A percentile compares a stretch with the other conserved stretches of the same genome.
These are phyloP conservation scores for Phrynocephalus versicolor DNA, from an alignment of 2,113 vertebrate genomes.

Conservation along the genomic window DNA sequence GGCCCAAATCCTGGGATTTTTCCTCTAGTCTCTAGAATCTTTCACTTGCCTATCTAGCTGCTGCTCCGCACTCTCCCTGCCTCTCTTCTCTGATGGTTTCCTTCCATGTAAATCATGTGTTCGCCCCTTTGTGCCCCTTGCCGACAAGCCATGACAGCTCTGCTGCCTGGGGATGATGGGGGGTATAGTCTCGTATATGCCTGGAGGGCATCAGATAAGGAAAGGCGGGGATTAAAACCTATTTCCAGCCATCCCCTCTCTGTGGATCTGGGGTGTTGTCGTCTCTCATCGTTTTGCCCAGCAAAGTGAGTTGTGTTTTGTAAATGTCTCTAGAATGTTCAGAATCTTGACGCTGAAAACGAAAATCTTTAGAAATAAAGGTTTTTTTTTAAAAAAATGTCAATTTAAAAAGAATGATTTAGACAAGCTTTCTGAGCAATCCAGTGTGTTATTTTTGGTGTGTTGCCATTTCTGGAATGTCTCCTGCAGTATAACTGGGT, in stretches of 20 bases:
- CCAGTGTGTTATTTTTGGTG: not conserved
- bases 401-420: not conserved
- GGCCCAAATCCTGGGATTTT: too few species aligned
- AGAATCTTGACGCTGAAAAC: not conserved
- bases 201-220: too few species aligned
- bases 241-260: not conserved
- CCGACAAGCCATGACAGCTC: too few species aligned
- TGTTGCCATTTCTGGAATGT: not conserved
- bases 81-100: too few species aligned
- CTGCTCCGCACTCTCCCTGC: too few species aligned
- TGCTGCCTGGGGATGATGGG: too few species aligned
- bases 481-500: not conserved
- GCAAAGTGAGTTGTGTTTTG: not conserved
- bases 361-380: not conserved
- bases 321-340: not conserved
- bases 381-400: not conserved
- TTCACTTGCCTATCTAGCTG: too few species aligned
- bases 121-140: too few species aligned
- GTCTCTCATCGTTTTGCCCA: not conserved
- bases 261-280: not conserved
- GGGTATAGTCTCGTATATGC: too few species aligned
- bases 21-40: too few species aligned
- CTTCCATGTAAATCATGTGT: too few species aligned
- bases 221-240: not conserved
- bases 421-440: not conserved